Conservation (phyloP, 2,797 vertebrate species). For the Tadarida brasiliensis region DNA sequence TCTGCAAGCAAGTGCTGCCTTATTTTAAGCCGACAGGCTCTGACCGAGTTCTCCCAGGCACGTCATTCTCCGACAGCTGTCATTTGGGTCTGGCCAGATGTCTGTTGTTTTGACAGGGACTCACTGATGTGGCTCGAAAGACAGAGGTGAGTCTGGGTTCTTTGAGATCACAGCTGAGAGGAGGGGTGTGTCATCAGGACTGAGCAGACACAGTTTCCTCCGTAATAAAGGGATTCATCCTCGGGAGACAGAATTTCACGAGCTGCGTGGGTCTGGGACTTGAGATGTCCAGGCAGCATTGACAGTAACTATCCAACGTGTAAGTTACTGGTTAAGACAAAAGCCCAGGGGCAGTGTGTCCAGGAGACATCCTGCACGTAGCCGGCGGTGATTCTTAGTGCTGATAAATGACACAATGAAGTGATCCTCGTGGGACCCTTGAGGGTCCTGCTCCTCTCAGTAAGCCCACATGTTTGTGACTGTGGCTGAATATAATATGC, state of each 20-base stretch:
- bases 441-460: neutral
- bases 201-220: neutral
- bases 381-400: neutral
- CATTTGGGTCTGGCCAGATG: neutral
- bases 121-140: neutral
- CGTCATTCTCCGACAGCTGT: neutral
- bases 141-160: neutral
- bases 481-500: neutral
- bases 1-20: neutral
- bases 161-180: neutral
- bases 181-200: neutral
- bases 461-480: neutral
- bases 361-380: neutral
- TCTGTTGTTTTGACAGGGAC: neutral
- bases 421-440: no score
- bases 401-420: neutral
- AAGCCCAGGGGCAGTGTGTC: neutral
- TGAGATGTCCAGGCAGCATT: neutral
- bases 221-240: neutral
- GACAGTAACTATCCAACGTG: neutral
- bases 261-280: neutral
- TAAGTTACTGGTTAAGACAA: neutral
- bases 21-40: constrained; percentile 19
- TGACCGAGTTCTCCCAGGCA: neutral
- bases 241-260: neutral